Percentiles rank a stretch among this genome's conserved stretches.
Conservation (phyloP, 2,797 vertebrate species). For the Sebastes itinus region DNA sequence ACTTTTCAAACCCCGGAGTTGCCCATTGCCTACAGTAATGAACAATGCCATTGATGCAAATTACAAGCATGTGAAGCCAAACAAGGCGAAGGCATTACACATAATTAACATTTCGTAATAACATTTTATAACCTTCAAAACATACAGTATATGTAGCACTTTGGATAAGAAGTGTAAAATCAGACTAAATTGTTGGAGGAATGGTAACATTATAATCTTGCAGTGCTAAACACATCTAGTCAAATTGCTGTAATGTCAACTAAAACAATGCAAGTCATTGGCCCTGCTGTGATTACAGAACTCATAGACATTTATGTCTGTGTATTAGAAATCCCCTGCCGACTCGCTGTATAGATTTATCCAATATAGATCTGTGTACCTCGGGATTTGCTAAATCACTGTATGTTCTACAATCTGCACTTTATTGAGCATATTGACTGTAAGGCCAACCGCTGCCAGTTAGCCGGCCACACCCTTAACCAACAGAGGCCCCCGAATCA, state of each 20-base stretch:
- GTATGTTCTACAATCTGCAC: slow-evolving; percentile 64
- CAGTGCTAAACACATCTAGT: background rate
- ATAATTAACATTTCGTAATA: background rate
- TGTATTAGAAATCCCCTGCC: slow-evolving; percentile 11
- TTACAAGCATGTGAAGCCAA: background rate
- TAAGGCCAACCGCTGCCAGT: slow-evolving; percentile 56
- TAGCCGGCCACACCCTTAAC: slow-evolving; percentile 55
- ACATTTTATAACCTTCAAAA: background rate
- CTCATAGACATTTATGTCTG: slow-evolving; percentile 3
- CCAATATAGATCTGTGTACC: slow-evolving; percentile 59
- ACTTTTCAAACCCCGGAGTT: no score
- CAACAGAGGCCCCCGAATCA: slow-evolving; percentile 73
- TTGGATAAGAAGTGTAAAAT: background rate
- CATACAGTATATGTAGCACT: background rate
- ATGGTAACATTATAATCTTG: background rate
- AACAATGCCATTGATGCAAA: background rate
- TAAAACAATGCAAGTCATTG: background rate
- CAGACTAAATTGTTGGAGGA: background rate
- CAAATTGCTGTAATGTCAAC: background rate
- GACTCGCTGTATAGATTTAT: slow-evolving; percentile 50
- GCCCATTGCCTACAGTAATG: background rate
- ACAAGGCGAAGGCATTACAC: background rate
- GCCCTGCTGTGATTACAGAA: slow-evolving; percentile 5
- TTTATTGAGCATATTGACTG: slow-evolving; percentile 78
- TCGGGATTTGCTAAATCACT: slow-evolving; percentile 54